Conservation (phyloP, 2,888 invertebrate species). For the Trichopoda pennipes region DNA sequence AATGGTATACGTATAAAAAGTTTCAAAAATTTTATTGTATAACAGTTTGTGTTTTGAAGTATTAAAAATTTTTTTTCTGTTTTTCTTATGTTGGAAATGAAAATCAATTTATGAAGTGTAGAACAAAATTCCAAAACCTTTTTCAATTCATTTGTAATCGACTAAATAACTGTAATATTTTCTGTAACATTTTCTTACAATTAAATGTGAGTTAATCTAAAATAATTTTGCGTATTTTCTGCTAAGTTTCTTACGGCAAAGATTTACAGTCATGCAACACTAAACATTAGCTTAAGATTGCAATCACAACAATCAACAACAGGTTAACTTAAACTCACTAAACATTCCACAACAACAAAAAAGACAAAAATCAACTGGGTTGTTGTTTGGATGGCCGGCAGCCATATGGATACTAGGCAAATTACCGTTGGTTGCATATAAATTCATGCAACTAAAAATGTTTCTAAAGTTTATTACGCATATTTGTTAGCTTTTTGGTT, state of each 20-base stretch:
- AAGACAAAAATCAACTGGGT: conserved; percentile 31
- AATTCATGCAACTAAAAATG: conserved; percentile 3
- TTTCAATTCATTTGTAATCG: too few relatives aligned
- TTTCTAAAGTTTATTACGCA: conserved; percentile 49
- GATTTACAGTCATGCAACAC: conserved; percentile 19
- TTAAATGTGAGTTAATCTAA: conserved; percentile 31
- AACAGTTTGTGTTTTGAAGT: too few relatives aligned
- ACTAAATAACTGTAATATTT: background rate
- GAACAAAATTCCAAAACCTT: too few relatives aligned
- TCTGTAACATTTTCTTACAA: background rate
- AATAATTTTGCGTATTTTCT: background rate
- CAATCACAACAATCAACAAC: conserved; percentile 20
- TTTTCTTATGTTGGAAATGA: too few relatives aligned
- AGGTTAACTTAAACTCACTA: too few relatives aligned
- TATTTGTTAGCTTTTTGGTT: conserved; percentile 26
- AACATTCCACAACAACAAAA: conserved; percentile 21
- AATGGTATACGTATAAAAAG: too few relatives aligned
- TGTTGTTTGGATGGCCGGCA: background rate
- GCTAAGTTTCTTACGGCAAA: background rate
- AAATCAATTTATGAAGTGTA: too few relatives aligned
- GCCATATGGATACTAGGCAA: conserved; percentile 25
- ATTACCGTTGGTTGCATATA: conserved; percentile 27
- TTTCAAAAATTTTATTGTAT: too few relatives aligned
- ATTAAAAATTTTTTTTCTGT: too few relatives aligned
- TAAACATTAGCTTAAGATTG: background rate